Base-by-base conservation (phyloP, 92 coral and sea anemone genomes). In the Phenganax subtilis region DNA sequence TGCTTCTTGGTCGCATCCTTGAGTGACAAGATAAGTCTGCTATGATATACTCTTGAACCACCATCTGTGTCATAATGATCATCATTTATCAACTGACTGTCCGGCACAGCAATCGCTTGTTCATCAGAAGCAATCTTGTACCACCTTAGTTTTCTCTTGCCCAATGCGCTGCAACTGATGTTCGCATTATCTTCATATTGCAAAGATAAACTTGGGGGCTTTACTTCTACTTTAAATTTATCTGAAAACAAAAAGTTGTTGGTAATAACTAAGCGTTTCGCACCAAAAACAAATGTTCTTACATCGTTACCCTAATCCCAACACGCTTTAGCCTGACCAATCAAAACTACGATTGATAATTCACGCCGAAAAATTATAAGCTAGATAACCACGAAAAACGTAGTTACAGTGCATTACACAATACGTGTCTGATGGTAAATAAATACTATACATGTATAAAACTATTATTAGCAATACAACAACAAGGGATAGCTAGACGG, bases 41-140 rank as follows among this genome's bases (percentile, higher is more conserved):
- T 79, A 27, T 79, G 83, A 64, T 79, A 79, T 53, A 61, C 15
- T 3, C 83, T 72, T 51, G 73, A 63, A n/a, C 83, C 83, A 63
- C 83, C 83, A 54, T 79, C 83, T 10, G 83, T 79, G 31, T 79
- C 83, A 54, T 79, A 79, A 12, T 79, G 83, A n/a, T 79, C 83
- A 62, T 79, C 83, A 17, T 53, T 55, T 6, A 64, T 79, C 29
- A 79, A 12, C 17, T 52, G 54, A 0, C 15, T 52, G 2, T 60
- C 27, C 44, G 52, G 37, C 51, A 79, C 83, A 30, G 25, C 61
- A 9, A 52, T 52, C 54, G 65, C 9, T 47, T 51, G 17, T 7
- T 51, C 47, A 65, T 64, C 74, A 7, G 20, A 55, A 52, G 61
- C 83, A 63, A 79, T 54, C n/a, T 79, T 79, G 56, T 63, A 79